Conservation (phyloP, 2,113 vertebrate genomes). For the Chinchilla lanigera region DNA sequence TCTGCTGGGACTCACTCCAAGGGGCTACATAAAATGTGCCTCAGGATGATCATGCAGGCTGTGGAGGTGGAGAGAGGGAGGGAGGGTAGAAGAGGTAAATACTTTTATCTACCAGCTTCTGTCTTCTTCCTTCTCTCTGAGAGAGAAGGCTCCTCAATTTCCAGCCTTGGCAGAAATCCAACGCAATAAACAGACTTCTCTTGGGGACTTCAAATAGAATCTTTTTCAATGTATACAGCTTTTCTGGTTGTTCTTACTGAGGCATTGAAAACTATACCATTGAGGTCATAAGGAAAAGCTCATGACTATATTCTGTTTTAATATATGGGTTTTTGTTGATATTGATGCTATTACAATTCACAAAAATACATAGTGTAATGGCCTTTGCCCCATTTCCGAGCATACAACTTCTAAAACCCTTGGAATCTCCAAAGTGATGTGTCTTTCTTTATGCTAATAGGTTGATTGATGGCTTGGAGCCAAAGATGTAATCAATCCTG, state of each 20-base stretch:
- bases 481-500: not conserved
- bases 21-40: too few relatives aligned
- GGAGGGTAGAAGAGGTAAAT: not conserved
- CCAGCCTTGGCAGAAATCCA: slow-evolving; percentile 17
- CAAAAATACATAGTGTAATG: not conserved
- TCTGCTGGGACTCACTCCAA: fast-evolving
- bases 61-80: too few relatives aligned
- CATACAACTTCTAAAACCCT: not conserved
- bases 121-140: not conserved
- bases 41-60: fast-evolving
- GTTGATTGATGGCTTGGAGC: not conserved
- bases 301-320: not conserved
- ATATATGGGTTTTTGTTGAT: not conserved
- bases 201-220: not conserved
- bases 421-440: not conserved
- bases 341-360: not conserved
- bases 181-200: not conserved
- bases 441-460: not conserved
- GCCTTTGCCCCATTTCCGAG: not conserved
- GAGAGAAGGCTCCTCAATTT: not conserved
- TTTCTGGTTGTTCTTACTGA: not conserved
- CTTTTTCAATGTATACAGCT: not conserved
- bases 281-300: not conserved
- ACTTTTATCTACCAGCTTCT: not conserved
- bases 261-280: not conserved